These are phyloP conservation scores for Matsumurasca onukii DNA, from an alignment of 1,140 invertebrate genomes.

Conservation along the genomic window DNA sequence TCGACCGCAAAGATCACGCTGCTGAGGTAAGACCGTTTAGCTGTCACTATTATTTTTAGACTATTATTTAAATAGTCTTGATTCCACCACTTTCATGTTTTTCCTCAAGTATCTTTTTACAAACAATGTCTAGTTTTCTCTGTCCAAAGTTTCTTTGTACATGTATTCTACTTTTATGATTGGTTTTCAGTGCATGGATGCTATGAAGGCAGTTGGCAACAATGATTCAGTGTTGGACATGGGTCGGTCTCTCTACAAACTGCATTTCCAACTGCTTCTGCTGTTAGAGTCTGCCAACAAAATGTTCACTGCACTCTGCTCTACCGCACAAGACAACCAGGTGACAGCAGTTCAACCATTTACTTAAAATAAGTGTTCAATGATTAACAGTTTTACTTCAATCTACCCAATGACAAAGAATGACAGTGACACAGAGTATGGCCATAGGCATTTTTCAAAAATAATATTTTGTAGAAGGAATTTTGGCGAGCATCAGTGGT, in stretches of 20 bases:
- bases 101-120: neutral
- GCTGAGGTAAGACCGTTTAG: conserved; percentile 67
- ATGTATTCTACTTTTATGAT: neutral
- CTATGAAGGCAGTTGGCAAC: conserved; percentile 58
- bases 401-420: too few species aligned
- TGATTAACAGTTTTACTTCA: too few species aligned
- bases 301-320: conserved; percentile 68
- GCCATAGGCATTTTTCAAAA: too few species aligned
- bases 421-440: too few species aligned
- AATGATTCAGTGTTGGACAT: conserved; percentile 67
- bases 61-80: conserved; percentile 1
- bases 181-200: conserved; percentile 64
- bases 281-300: conserved; percentile 91
- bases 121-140: neutral
- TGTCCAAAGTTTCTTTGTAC: neutral
- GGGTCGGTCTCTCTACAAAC: conserved; percentile 83
- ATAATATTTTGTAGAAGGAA: too few species aligned
- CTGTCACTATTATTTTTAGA: neutral
- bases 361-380: neutral
- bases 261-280: conserved; percentile 90
- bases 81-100: neutral
- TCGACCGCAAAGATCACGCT: conserved; percentile 88
- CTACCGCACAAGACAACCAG: conserved; percentile 53
- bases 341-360: conserved; percentile 39
- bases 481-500: too few species aligned